Evolutionary conservation across 2,888 invertebrate species (phyloP).

Genomic region (Pegoplata infirma): DNA sequence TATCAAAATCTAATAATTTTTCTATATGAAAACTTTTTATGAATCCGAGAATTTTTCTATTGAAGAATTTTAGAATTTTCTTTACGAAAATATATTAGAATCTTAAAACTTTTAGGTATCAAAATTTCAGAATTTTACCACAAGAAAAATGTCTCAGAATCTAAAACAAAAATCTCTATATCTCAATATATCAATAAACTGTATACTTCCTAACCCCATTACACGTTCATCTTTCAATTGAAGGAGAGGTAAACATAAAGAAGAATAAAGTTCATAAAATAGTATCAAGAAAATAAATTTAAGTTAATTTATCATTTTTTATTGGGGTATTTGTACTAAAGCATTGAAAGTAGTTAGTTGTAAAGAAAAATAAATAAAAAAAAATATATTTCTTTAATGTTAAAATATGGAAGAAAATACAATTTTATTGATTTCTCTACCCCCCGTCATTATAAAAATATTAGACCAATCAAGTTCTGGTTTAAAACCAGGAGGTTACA

Average conservation of each 20-base stretch:
- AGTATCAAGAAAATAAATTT: conserved; percentile 21
- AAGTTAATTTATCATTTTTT: conserved; percentile 28
- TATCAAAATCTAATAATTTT: no score
- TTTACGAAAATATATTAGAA: no score
- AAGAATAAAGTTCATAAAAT: conserved; percentile 7
- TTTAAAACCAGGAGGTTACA: neutral
- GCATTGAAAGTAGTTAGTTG: conserved; percentile 2
- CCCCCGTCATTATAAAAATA: conserved; percentile 37
- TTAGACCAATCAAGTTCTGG: conserved; percentile 41
- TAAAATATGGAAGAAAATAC: conserved; percentile 21
- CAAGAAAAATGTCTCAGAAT: no score
- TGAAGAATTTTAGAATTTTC: no score
- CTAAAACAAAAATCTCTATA: no score
- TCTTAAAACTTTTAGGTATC: no score
- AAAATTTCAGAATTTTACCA: neutral
- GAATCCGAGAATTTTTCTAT: no score
- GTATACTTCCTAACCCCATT: no score
- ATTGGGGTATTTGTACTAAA: neutral
- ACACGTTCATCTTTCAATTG: no score
- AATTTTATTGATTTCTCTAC: conserved; percentile 31
- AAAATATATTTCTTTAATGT: neutral
- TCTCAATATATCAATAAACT: no score
- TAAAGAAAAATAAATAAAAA: neutral
- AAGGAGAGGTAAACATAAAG: no score
- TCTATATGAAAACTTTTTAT: no score